phyloP scores from a whole-genome alignment of 2,888 invertebrate species.

The Empis livida region DNA sequence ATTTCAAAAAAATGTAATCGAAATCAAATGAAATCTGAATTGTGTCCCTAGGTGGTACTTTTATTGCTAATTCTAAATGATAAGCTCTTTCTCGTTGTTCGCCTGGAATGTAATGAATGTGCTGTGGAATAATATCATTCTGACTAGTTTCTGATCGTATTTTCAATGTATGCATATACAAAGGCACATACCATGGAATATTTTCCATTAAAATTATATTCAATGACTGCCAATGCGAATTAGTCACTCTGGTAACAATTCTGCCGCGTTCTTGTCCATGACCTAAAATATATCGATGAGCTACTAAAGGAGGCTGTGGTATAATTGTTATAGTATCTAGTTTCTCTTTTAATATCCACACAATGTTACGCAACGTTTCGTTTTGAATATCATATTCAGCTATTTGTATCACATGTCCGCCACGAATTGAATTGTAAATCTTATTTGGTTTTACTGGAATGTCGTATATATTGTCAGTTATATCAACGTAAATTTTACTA shows the following conservation, averaged over 20 bases:
- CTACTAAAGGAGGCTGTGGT: conserved; percentile 56
- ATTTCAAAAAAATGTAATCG: conserved; percentile 91
- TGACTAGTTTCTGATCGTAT: conserved; percentile 12
- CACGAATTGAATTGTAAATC: conserved; percentile 47
- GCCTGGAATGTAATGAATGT: conserved; percentile 25
- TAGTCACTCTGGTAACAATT: conserved; percentile 71
- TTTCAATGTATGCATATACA: conserved; percentile 74
- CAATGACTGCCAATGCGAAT: conserved; percentile 62
- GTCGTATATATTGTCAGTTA: conserved; percentile 50
- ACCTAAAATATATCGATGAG: conserved; percentile 71
- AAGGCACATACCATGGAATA: conserved; percentile 80
- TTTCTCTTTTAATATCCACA: conserved; percentile 32
- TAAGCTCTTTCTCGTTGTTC: conserved; percentile 72
- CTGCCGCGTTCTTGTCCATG: conserved; percentile 88
- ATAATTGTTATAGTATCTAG: conserved; percentile 36
- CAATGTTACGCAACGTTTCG: conserved; percentile 60
- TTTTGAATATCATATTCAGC: conserved; percentile 59
- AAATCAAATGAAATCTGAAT: conserved; percentile 78
- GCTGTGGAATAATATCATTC: background rate
- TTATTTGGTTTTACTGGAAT: conserved; percentile 49
- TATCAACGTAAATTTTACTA: conserved; percentile 72
- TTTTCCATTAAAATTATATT: conserved; percentile 77
- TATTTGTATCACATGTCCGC: conserved; percentile 51
- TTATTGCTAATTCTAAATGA: conserved; percentile 73
- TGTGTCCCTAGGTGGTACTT: conserved; percentile 64